Conservation (phyloP, 2,797 vertebrate species). For the Myiothlypis coronata region DNA sequence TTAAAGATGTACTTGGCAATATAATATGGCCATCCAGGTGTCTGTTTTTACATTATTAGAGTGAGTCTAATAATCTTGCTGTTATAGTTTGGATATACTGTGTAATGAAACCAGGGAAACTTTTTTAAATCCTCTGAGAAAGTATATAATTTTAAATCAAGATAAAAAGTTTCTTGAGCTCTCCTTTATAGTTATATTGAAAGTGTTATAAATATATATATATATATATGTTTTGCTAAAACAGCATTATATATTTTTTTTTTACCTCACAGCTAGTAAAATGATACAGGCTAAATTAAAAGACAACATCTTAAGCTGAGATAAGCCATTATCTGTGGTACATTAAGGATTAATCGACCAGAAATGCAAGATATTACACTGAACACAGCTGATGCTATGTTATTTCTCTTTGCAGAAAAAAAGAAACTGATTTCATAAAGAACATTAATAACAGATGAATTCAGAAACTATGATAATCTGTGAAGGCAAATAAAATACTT, state of each 20-base stretch:
- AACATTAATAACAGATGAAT: conserved; percentile 53
- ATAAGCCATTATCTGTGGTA: conserved; percentile 68
- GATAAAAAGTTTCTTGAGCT: background rate
- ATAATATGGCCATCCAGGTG: background rate
- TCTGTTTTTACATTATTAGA: background rate
- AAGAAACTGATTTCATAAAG: conserved; percentile 63
- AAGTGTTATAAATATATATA: background rate
- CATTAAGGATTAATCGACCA: conserved; percentile 68
- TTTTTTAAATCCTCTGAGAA: background rate
- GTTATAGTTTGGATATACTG: background rate
- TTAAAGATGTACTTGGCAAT: background rate
- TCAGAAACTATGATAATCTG: conserved; percentile 25
- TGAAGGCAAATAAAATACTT: conserved; percentile 32
- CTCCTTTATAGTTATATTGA: background rate
- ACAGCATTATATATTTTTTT: background rate
- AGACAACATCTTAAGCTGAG: conserved; percentile 38
- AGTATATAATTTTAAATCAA: conserved; percentile 3
- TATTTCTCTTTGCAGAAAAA: conserved; percentile 69
- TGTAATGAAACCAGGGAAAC: background rate
- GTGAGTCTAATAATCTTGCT: background rate
- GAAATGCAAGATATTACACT: conserved; percentile 63
- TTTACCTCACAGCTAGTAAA: conserved; percentile 26
- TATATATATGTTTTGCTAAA: background rate
- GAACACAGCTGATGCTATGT: conserved; percentile 51
- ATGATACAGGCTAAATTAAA: conserved; percentile 57